Evolutionary conservation across 2,113 vertebrate genomes (phyloP).

Genomic region (Mionectes macconnelli): DNA sequence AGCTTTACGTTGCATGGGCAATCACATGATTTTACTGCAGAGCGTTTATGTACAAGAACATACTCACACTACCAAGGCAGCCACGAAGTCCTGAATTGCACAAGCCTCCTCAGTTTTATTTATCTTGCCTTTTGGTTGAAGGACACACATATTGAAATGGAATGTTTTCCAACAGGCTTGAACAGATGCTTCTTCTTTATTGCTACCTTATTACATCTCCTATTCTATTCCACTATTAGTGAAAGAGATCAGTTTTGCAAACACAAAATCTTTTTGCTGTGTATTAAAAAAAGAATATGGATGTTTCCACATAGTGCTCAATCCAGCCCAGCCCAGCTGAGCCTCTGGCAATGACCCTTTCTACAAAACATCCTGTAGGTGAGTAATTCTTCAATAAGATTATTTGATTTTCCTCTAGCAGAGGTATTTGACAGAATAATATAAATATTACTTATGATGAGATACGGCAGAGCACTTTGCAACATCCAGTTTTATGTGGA

Average conservation of each 20-base stretch:
- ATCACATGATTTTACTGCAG: background rate
- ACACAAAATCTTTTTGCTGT: background rate
- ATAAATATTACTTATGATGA: background rate
- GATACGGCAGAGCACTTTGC: background rate
- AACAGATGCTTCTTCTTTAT: background rate
- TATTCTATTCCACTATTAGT: background rate
- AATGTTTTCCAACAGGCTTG: background rate
- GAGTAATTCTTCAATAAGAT: background rate
- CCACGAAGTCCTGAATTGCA: background rate
- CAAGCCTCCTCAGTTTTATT: background rate
- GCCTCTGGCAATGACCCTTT: background rate
- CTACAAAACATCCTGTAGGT: background rate
- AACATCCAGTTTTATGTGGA: background rate
- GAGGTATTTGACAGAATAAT: background rate
- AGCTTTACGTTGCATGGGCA: background rate
- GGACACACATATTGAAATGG: background rate
- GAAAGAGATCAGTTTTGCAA: background rate
- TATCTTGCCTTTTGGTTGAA: background rate
- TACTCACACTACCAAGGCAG: background rate
- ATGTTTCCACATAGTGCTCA: background rate
- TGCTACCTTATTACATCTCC: background rate
- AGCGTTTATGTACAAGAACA: background rate
- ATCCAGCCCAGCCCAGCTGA: background rate
- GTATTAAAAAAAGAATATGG: background rate
- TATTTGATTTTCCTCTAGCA: conserved; percentile 22